Base-by-base conservation (phyloP, 2,113 vertebrate species). In the Onychostruthus taczanowskii region DNA sequence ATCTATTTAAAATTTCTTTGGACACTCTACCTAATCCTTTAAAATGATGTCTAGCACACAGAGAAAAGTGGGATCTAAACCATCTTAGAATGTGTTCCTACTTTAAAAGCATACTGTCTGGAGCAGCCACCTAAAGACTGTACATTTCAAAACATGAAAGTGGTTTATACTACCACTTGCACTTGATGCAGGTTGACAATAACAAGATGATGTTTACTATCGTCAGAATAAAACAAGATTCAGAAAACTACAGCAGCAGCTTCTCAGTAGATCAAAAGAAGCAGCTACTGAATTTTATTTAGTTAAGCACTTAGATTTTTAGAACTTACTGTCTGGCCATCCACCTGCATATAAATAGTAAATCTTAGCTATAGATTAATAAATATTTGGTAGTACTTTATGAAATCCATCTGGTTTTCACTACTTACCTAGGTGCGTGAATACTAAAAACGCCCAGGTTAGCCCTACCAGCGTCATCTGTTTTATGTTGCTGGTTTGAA, bases 351-450 rank as follows among this genome's bases (percentile, higher is more conserved):
- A 49, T 16, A 67, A 86, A 64, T 11, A 72, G 56, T 9, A 53
- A 44, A 70, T 50, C 37, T 77, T 50, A 53, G 46, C 8, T 58
- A 33, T 35, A 73, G 26, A 53, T 73, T n/a, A 41, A 41, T 41
- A 41, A 69, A 47, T 75, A 66, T 28, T 56, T 66, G 10, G 16
- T 26, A 83, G 15, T 35, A 66, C 33, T 47, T 67, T 41, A 77
- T 33, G 55, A 92, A 89, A 90, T 52, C 31, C 55, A 30, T 63
- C 14, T 10, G 81, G 24, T 67, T 94, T 91, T 61, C 55, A 83
- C 21, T 56, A 98, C 99, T 99, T 98, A 99, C 99, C 98, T 98
- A 68, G 97, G 96, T 50, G 98, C 99, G 20, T 89, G 98, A 95
- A 99, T 95, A 69, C 69, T 80, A 37, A 97, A 91, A 46, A 98